Conservation (phyloP, 2,113 vertebrate genomes). For the Elanoides forficatus region DNA sequence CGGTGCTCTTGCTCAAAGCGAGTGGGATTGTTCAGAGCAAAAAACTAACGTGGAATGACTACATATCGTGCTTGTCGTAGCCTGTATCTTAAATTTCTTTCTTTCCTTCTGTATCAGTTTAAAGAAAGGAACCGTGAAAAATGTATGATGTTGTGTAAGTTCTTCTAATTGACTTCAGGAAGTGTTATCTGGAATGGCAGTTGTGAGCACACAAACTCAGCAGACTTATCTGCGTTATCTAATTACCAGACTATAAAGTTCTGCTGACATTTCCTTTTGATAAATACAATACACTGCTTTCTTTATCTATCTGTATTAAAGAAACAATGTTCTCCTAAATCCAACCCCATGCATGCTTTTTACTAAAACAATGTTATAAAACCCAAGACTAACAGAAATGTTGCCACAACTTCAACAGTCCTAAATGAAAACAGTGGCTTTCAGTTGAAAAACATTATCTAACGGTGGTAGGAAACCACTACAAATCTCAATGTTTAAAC, state of each 20-base stretch:
- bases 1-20: rapidly evolving
- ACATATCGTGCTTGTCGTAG: not conserved
- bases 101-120: not conserved
- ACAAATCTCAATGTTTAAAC: not conserved
- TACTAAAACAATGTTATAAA: constrained; percentile 38
- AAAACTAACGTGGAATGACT: not conserved
- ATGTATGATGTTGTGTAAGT: constrained; percentile 4
- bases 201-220: constrained; percentile 54
- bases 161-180: constrained; percentile 61
- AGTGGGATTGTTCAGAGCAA: not conserved
- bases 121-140: constrained; percentile 4
- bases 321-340: constrained; percentile 44
- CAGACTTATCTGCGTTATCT: constrained; percentile 63
- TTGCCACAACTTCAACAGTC: not conserved
- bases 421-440: not conserved
- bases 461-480: not conserved
- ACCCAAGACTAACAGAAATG: constrained; percentile 33
- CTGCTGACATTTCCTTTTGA: constrained; percentile 71
- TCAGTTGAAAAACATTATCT: constrained; percentile 13
- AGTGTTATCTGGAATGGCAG: constrained; percentile 58
- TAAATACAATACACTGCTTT: constrained; percentile 57
- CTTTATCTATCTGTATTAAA: constrained; percentile 55
- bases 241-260: constrained; percentile 67
- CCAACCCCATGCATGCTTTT: not conserved
- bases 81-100: not conserved